These are phyloP conservation scores for Physocephala rufipes DNA, from an alignment of 2,888 invertebrate genomes.

Conservation along the genomic window DNA sequence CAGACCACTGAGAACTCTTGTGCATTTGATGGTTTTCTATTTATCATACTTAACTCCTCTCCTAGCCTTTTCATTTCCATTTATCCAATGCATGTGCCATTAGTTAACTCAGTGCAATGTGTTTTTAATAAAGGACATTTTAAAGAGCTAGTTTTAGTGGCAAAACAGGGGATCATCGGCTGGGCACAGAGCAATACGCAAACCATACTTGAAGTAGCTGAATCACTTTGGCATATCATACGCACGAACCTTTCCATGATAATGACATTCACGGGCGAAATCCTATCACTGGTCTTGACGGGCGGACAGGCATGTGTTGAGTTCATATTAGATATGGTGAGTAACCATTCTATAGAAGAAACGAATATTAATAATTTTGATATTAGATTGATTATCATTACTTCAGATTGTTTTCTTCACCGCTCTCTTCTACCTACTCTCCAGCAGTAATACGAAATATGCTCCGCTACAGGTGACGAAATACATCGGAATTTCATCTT, in stretches of 20 bases:
- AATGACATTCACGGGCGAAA: slow-evolving; percentile 84
- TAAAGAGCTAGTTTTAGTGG: slow-evolving; percentile 67
- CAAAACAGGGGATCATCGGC: slow-evolving; percentile 73
- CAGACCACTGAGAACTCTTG: no score
- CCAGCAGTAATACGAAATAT: slow-evolving; percentile 85
- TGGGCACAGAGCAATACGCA: slow-evolving; percentile 93
- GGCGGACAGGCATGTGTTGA: slow-evolving; percentile 91
- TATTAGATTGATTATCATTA: slow-evolving; percentile 4
- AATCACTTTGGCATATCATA: slow-evolving; percentile 88
- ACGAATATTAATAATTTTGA: not conserved
- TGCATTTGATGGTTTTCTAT: no score
- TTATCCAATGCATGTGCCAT: slow-evolving; percentile 48
- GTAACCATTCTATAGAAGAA: slow-evolving; percentile 28
- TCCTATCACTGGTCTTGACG: slow-evolving; percentile 85
- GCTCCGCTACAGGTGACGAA: slow-evolving; percentile 92
- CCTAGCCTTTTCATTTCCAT: slow-evolving; percentile 3
- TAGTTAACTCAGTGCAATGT: slow-evolving; percentile 61
- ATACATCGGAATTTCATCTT: slow-evolving; percentile 77
- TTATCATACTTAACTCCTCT: no score
- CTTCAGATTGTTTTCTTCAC: slow-evolving; percentile 94
- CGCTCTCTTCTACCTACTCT: slow-evolving; percentile 93
- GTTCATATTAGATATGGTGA: slow-evolving; percentile 84
- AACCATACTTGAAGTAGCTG: slow-evolving; percentile 84
- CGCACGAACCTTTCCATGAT: slow-evolving; percentile 91
- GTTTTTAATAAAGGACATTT: slow-evolving; percentile 66